Evolutionary conservation across 2,113 vertebrate species (phyloP).

Genomic region (Myocastor coypus): DNA sequence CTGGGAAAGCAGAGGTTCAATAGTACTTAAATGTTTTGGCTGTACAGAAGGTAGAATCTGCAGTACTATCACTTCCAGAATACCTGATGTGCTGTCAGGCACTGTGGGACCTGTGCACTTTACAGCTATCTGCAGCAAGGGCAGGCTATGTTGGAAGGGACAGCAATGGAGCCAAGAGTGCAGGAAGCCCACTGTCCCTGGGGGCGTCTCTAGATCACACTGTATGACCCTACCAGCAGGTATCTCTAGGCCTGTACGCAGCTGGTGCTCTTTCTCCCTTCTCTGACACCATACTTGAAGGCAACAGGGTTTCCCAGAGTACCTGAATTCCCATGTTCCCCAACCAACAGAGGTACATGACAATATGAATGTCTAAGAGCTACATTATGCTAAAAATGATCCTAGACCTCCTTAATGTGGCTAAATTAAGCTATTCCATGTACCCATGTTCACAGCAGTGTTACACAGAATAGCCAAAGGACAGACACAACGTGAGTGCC

Average conservation of each 20-base stretch:
- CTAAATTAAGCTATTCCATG: background rate
- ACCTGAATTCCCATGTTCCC: too few relatives aligned
- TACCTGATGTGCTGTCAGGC: constrained; percentile 53
- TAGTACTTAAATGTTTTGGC: constrained; percentile 88
- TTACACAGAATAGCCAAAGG: background rate
- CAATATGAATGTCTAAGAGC: background rate
- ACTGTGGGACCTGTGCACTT: background rate
- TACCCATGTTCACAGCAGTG: background rate
- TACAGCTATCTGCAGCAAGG: constrained; percentile 35
- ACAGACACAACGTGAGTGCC: background rate
- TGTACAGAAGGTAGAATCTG: constrained; percentile 81
- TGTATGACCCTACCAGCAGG: background rate
- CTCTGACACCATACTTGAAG: rapidly evolving
- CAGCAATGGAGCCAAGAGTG: background rate
- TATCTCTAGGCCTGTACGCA: background rate
- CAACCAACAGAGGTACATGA: background rate
- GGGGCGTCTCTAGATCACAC: background rate
- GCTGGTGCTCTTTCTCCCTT: background rate
- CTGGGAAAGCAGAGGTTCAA: constrained; percentile 85
- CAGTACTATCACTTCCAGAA: constrained; percentile 80
- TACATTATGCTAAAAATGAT: background rate
- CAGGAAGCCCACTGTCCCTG: background rate
- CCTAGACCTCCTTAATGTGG: background rate
- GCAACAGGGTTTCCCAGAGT: background rate
- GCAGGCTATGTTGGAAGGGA: background rate